Evolutionary conservation across 2,113 vertebrate genomes (phyloP), one percentile per base, ranked within the genome.

Genomic region (Pachyramphus minor): DNA sequence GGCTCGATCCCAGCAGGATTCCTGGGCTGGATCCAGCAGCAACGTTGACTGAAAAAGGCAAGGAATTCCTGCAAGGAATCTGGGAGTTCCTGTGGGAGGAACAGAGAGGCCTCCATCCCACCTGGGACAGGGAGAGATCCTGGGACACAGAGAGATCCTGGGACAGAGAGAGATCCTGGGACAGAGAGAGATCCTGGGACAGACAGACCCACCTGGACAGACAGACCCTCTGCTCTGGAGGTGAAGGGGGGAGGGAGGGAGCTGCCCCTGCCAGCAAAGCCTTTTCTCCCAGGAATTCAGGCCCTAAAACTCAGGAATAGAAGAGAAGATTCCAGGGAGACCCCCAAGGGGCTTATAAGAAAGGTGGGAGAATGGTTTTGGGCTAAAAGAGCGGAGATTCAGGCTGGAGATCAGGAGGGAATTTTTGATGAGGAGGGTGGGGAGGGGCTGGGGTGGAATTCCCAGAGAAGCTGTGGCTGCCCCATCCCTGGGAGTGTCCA

Each of bases 121-220:
- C n/a, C n/a, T 1, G 3, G 14, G 58, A 52, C 24, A 24, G 52
- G 28, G 27, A 4, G 55, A 77, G 13, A 33, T 42, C 41, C 41
- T 42, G 41, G 45, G 45, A 47, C 45, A 49, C 15, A 49, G 15
- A 49, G 45, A 21, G 21, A n/a, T 41, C 39, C 39, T 41, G 39
- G 44, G 44, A 45, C 44, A 47, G 45, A 47, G 20, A 47, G 45
- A 21, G 22, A 22, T 49, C 45, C 45, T 27, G 8, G 53, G 39
- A 7, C 1, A 14, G n/a, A 59, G 1, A 7, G 62, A 62, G 7
- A 28, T 0, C 20, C 8, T 1, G 2, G 14, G 58, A 52, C 24
- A 24, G 52, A 33, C 31, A 4, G 55, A 77, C 15, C 21, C 18
- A 6, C 11, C 28, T 20, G 53, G 55, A 56, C 55, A 56, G 31